Conservation (phyloP, 2,797 vertebrate species). For the Brachyalestes nurse region DNA sequence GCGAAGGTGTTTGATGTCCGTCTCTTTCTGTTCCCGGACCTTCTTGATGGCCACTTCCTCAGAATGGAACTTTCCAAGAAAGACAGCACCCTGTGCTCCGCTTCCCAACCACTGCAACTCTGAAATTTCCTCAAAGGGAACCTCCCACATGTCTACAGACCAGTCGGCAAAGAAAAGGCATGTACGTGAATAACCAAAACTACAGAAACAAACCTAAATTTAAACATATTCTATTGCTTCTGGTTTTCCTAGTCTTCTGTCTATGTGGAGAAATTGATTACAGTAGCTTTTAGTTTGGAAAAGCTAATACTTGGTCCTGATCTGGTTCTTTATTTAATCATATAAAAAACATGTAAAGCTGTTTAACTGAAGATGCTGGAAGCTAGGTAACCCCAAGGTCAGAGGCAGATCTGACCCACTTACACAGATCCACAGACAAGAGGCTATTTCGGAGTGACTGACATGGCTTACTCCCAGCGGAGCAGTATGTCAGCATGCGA, state of each 20-base stretch:
- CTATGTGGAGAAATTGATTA: not conserved
- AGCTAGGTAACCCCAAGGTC: not conserved
- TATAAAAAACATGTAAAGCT: not conserved
- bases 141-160: slow-evolving; percentile 93
- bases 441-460: slow-evolving; percentile 10
- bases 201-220: not conserved
- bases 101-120: slow-evolving; percentile 99
- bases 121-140: slow-evolving; percentile 97
- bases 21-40: slow-evolving; percentile 97
- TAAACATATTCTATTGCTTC: not conserved
- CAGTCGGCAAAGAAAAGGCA: not conserved
- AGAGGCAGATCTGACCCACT: not conserved
- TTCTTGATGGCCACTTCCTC: slow-evolving; percentile 99
- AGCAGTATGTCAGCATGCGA: not conserved
- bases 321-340: not conserved
- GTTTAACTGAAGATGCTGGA: not conserved
- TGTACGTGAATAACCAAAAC: not conserved
- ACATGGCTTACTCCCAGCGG: not conserved
- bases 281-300: not conserved
- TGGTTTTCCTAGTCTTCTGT: no score
- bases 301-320: not conserved
- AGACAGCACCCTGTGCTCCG: slow-evolving; percentile 95
- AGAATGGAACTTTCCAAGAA: slow-evolving; percentile 92
- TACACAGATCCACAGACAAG: slow-evolving; percentile 3
- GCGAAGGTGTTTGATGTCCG: slow-evolving; percentile 95